Evolutionary conservation across 2,888 invertebrate species (phyloP).

Genomic region (Pandemis heparana): DNA sequence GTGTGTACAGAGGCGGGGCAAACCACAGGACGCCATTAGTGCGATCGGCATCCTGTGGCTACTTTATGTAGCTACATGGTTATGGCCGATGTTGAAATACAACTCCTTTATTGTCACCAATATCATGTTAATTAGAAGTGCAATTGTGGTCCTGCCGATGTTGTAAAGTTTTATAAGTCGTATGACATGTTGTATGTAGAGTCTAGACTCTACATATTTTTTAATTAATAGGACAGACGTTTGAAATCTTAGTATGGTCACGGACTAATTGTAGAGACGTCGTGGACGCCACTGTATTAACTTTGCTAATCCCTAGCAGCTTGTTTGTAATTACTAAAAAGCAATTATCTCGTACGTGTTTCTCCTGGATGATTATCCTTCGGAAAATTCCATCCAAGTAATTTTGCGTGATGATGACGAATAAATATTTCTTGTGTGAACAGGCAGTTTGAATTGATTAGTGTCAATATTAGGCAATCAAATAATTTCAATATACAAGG

Average conservation of each 20-base stretch:
- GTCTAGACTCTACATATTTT: too few relatives aligned
- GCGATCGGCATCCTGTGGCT: conserved; percentile 20
- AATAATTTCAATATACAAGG: conserved; percentile 5
- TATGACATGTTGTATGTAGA: background rate
- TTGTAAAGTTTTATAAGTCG: background rate
- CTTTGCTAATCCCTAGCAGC: too few relatives aligned
- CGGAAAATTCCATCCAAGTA: background rate
- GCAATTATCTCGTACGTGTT: too few relatives aligned
- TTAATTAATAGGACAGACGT: too few relatives aligned
- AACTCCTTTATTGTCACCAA: background rate
- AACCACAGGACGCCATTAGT: conserved; percentile 22
- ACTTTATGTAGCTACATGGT: conserved; percentile 12
- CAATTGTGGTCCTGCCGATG: background rate
- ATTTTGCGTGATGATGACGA: background rate
- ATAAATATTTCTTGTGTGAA: background rate
- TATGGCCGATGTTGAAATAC: conserved; percentile 2
- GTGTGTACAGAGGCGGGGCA: conserved; percentile 14
- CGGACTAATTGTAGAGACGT: too few relatives aligned
- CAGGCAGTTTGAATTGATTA: conserved; percentile 14
- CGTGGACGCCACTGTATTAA: too few relatives aligned
- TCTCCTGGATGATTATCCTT: too few relatives aligned
- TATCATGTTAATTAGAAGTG: background rate
- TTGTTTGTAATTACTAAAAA: too few relatives aligned
- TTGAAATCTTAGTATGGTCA: too few relatives aligned
- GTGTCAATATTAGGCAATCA: conserved; percentile 21